A percentile compares a stretch with the other conserved stretches of the same genome.
Conservation (phyloP, 2,113 vertebrate genomes). For the Myodes glareolus region DNA sequence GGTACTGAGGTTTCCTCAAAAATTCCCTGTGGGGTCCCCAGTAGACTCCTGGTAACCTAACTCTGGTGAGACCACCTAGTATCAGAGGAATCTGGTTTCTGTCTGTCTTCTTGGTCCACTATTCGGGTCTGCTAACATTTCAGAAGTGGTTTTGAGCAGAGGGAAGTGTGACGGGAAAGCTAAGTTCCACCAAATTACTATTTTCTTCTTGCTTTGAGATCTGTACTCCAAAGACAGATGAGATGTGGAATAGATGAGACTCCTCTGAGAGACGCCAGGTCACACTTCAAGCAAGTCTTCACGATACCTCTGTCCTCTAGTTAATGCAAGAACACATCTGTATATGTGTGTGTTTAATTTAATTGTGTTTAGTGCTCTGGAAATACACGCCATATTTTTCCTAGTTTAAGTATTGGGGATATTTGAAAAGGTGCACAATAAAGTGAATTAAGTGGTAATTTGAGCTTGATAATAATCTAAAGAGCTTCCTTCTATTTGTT, state of each 20-base stretch:
- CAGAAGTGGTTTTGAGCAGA: slow-evolving; percentile 3
- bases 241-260: not conserved
- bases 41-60: not conserved
- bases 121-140: not conserved
- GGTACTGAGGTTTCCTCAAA: slow-evolving; percentile 77
- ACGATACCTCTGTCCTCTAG: not conserved
- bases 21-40: not conserved
- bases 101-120: not conserved
- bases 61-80: not conserved
- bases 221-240: not conserved
- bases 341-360: not conserved
- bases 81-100: not conserved
- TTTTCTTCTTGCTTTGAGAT: not conserved
- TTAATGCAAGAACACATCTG: not conserved
- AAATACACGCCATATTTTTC: slow-evolving; percentile 25
- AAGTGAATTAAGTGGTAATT: not conserved
- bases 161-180: not conserved
- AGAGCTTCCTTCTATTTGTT: slow-evolving; percentile 3
- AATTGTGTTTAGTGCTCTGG: not conserved
- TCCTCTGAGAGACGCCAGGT: not conserved
- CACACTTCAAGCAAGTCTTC: slow-evolving; percentile 3
- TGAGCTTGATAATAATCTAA: slow-evolving; percentile 13
- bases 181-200: not conserved
- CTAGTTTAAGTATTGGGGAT: not conserved
- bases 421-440: slow-evolving; percentile 38